These are phyloP conservation scores for Akabosia matsudoensis DNA, from an alignment of 1,140 invertebrate genomes.

Conservation along the genomic window DNA sequence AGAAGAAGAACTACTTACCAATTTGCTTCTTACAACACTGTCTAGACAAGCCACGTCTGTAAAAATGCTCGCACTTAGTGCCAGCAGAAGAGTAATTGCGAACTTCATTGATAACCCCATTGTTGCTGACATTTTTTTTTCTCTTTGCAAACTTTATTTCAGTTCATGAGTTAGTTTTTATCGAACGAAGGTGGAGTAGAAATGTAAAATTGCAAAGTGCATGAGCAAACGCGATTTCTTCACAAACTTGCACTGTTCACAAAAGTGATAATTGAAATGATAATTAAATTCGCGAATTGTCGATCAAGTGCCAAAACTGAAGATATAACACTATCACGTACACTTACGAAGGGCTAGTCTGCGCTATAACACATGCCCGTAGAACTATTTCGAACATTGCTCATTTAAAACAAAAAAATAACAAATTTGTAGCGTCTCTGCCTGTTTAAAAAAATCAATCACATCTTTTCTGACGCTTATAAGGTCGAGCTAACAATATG, in stretches of 20 bases:
- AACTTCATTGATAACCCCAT: constrained; percentile 3
- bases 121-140: constrained; percentile 7
- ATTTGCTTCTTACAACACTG: not conserved
- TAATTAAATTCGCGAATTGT: not conserved
- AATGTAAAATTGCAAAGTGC: no score
- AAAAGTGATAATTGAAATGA: not conserved
- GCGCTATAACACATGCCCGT: no score
- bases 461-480: no score
- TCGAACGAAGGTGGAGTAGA: not conserved
- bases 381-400: no score
- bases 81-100: not conserved
- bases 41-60: not conserved
- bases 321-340: not conserved
- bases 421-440: no score
- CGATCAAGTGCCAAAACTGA: not conserved
- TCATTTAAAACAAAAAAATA: no score
- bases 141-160: constrained; percentile 2
- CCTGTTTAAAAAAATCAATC: no score
- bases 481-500: no score
- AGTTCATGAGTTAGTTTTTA: not conserved
- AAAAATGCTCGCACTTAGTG: not conserved
- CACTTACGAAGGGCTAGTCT: no score
- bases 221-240: not conserved
- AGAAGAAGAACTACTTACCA: not conserved
- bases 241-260: not conserved